Evolutionary conservation across 2,113 vertebrate species (phyloP).

Genomic region (Kryptolebias marmoratus): DNA sequence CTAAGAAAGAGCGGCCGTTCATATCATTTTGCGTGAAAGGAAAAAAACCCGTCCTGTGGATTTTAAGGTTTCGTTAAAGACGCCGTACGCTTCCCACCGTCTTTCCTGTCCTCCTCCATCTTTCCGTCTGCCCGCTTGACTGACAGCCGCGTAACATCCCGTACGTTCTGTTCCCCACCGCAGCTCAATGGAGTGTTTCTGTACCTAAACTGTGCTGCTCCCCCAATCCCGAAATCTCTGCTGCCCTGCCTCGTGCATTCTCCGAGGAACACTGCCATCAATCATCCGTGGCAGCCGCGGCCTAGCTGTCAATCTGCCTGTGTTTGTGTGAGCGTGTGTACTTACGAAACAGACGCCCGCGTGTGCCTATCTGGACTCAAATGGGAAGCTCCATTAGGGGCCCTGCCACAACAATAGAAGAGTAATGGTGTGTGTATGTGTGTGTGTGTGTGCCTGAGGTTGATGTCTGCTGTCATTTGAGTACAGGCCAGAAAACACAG

Average conservation of each 20-base stretch:
- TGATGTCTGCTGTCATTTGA: slow-evolving; percentile 72
- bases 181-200: slow-evolving; percentile 67
- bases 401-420: slow-evolving; percentile 67
- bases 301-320: slow-evolving; percentile 72
- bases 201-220: slow-evolving; percentile 66
- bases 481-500: slow-evolving; percentile 56
- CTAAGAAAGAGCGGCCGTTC: slow-evolving; percentile 29
- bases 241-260: slow-evolving; percentile 71
- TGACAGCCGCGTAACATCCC: slow-evolving; percentile 61
- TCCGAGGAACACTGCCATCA: slow-evolving; percentile 75
- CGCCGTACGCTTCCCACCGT: slow-evolving; percentile 1
- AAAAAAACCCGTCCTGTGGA: slow-evolving; percentile 47
- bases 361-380: slow-evolving; percentile 57
- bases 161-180: slow-evolving; percentile 61
- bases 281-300: slow-evolving; percentile 73
- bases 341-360: slow-evolving; percentile 46
- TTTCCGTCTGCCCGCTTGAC: slow-evolving; percentile 57
- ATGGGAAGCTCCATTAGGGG: slow-evolving; percentile 70
- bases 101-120: not conserved
- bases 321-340: slow-evolving; percentile 50
- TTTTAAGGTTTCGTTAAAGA: slow-evolving; percentile 57
- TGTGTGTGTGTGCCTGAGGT: slow-evolving; percentile 44
- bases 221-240: slow-evolving; percentile 68
- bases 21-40: slow-evolving; percentile 47
- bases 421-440: slow-evolving; percentile 57